Evolutionary conservation across 2,888 invertebrate genomes (phyloP), one percentile per base, ranked within the genome.

Genomic region (Ormyrus pomaceus): DNA sequence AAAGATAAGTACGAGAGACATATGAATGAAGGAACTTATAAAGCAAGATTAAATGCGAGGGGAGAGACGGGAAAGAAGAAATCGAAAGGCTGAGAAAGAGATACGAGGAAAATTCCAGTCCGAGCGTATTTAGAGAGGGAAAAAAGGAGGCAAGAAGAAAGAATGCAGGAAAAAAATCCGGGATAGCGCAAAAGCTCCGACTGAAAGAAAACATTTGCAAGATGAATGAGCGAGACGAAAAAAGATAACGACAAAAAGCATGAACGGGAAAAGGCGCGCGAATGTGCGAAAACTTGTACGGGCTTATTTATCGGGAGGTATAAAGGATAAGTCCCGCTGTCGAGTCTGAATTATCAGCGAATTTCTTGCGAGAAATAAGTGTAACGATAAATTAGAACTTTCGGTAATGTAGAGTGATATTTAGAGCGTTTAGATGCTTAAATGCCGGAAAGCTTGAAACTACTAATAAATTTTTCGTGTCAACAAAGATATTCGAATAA

Each of bases 21-120:
- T 34, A 34, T 34, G 11, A 74, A 58, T 45, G 51, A 73, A 64
- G 46, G 2, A 66, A 64, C 19, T 64, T 73, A 56, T 53, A 73
- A 64, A 64, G 64, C 64, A 46, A 64, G 64, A 73, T 64, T 73
- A 73, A 73, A 64, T 46, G 64, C 55, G 5, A 8, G 73, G 7
- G 10, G 10, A 46, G 73, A 55, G 62, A 56, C 13, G 34, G 53
- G 45, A 53, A 73, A 46, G 56, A 56, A 64, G 46, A 56, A 64
- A 64, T 64, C 64, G 73, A 70, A 50, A 58, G 70, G 58, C 70
- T 45, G 59, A 50, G 70, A 10, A 11, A 53, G 68, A 9, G n/a
- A 48, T 58, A 48, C n/a, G 19, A 34, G 13, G 53, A 55, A 34
- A 71, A 19, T 61, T 61, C 48, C 59, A 71, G 45, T 61, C 6